Evolutionary conservation across 2,113 vertebrate species (phyloP).

Genomic region (Calyptommatus sinebrachiatus): DNA sequence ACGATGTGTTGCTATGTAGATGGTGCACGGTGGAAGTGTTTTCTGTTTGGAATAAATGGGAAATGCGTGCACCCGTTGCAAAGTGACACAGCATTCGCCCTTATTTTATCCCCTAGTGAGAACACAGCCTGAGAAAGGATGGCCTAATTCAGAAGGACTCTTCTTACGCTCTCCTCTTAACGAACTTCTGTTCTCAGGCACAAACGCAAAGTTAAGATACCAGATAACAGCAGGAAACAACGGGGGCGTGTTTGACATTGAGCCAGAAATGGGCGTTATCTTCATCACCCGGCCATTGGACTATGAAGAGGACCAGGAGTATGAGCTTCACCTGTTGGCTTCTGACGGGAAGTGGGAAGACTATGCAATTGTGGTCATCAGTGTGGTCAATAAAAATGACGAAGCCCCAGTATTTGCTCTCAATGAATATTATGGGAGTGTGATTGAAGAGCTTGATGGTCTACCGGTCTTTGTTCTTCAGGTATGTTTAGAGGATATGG

Average conservation of each 20-base stretch:
- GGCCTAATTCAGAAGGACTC: too few species aligned
- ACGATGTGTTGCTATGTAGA: too few species aligned
- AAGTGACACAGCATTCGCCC: too few species aligned
- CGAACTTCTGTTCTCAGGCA: constrained; percentile 65
- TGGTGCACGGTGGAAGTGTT: too few species aligned
- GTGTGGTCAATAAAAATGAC: constrained; percentile 86
- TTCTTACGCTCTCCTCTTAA: too few species aligned
- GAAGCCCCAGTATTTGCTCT: constrained; percentile 85
- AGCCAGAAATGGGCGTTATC: constrained; percentile 85
- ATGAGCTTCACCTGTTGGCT: constrained; percentile 83
- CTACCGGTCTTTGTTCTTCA: constrained; percentile 86
- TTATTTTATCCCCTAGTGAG: too few species aligned
- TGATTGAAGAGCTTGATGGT: constrained; percentile 82
- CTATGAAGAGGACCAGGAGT: constrained; percentile 82
- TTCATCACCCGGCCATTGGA: constrained; percentile 84
- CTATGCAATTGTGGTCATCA: constrained; percentile 78
- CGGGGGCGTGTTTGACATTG: constrained; percentile 81
- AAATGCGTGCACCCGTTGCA: too few species aligned
- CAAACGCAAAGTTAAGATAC: constrained; percentile 85
- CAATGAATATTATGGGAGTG: constrained; percentile 85
- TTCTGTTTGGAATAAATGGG: too few species aligned
- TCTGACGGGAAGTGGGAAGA: constrained; percentile 92
- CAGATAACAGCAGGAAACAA: constrained; percentile 86
- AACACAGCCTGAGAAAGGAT: too few species aligned
- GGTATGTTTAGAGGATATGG: constrained; percentile 63